Evolutionary conservation across 2,797 vertebrate genomes (phyloP), one percentile per base, ranked within the genome.

Genomic region (Pseudochaenichthys georgianus): DNA sequence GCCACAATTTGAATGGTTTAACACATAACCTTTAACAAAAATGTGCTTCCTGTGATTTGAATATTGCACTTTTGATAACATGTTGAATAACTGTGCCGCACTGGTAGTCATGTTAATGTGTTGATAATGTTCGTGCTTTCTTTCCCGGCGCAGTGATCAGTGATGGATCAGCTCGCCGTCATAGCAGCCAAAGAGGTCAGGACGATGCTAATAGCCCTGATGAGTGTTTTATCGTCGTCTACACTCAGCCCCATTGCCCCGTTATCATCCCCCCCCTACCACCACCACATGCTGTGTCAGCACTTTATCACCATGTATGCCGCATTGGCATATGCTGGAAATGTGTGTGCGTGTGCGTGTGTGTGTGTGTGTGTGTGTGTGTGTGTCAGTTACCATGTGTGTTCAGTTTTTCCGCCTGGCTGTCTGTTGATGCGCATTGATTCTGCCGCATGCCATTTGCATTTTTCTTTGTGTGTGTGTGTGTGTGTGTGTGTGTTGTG

Each of bases 161-260:
- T 60, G 69, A 54, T 9, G 51, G 61, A 64, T 79, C 67, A 58
- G 84, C 78, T 73, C 42, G 70, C 76, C 19, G n/a, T 77, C 83
- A 72, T 31, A 13, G 77, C 79, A 87, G 75, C 80, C 86, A 86
- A 13, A 79, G 53, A 71, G 88, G 84, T 89, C 88, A 82, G 45
- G 10, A 72, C 45, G 60, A 88, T 81, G 68, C 73, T 73, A 86
- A 89, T 69, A 73, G 80, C 84, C 81, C 55, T 81, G 83, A 90
- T 87, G 78, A 70, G 75, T 83, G 74, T 84, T 87, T 87, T 75
- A 76, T 83, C 71, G 15, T 68, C 21, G 69, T 64, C 71, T 48
- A 64, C 73, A 45, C 61, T 64, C 46, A 1, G 76, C 73, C 62
- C 67, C 73, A 53, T 59, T 74, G 63, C 72, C 70, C 73, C 63